Conservation (phyloP, 2,797 vertebrate genomes). For the Microhierax caerulescens region DNA sequence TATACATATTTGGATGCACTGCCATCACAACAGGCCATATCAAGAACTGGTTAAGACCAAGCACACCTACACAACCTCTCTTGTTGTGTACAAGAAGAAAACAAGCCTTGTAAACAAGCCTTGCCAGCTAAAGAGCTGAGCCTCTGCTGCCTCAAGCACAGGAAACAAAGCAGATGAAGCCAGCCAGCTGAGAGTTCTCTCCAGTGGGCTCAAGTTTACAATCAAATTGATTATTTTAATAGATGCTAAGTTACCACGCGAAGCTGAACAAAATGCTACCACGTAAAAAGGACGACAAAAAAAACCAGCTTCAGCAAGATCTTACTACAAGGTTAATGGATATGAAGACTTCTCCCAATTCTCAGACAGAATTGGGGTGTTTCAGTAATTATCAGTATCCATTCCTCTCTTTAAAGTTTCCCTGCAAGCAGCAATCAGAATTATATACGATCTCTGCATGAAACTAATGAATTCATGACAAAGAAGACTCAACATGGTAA, state of each 20-base stretch:
- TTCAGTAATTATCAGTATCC: slow-evolving; percentile 50
- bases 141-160: not conserved
- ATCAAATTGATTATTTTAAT: not conserved
- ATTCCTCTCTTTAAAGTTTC: slow-evolving; percentile 45
- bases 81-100: too few relatives aligned
- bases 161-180: not conserved
- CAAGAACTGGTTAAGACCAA: not conserved
- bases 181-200: not conserved
- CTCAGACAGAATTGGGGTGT: slow-evolving; percentile 21
- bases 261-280: not conserved
- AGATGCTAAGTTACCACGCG: not conserved
- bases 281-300: not conserved
- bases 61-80: not conserved
- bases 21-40: not conserved
- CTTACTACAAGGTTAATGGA: not conserved
- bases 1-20: not conserved
- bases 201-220: not conserved
- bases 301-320: not conserved
- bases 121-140: not conserved
- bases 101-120: too few relatives aligned
- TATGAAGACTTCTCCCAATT: slow-evolving; percentile 19
- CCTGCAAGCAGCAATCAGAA: slow-evolving; percentile 65
- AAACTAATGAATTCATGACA: slow-evolving; percentile 71
- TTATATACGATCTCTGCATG: slow-evolving; percentile 55
- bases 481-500: slow-evolving; percentile 35